Base-by-base conservation (phyloP, 2,888 invertebrate genomes). In the Ectemnius cavifrons region DNA sequence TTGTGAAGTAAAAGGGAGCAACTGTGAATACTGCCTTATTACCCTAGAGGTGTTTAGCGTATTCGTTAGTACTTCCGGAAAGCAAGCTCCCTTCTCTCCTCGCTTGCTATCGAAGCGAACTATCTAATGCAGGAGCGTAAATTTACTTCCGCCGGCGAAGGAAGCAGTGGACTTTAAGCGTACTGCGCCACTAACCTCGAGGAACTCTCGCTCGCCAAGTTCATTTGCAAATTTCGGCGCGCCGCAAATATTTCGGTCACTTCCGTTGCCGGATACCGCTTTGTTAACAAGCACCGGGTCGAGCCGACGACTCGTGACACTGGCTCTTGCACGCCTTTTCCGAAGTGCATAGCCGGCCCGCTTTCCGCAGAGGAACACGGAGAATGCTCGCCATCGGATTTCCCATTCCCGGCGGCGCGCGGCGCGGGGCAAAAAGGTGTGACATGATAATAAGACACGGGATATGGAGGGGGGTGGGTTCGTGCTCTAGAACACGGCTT, bases 391-490 rank as follows among this genome's bases (percentile, higher is more conserved):
- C 14, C 52, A 16, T 11, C 52, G 52, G 16, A 52, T 52, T 52
- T 52, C 16, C 52, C 52, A 52, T 52, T 52, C 52, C n/a, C 37
- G 37, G 37, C 37, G 8, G 37, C 37, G 37, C 8, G 37, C 5
- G 37, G 37, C 37, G 37, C 11, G 52, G 52, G 16, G 52, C 16
- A 52, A 52, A 52, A 52, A 52, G 52, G 52, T 52, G 52, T 52
- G 52, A 52, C 52, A 52, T 52, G 52, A 52, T 52, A 52, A 52
- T 52, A 52, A 52, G 52, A 16, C 52, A 52, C n/a, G n/a, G 52
- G 52, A 52, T 37, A 37, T 52, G 52, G 52, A 52, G 52, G 16
- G 49, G n/a, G 23, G 23, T 23, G n/a, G 4, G 52, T 52, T 52
- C 52, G 52, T 14, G 14, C 52, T 52, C 52, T 52, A 52, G 14